Percentiles rank a stretch among this genome's conserved stretches.
Evolutionary conservation across 2,113 vertebrate species (phyloP).

Genomic region (Lasiurus cinereus): DNA sequence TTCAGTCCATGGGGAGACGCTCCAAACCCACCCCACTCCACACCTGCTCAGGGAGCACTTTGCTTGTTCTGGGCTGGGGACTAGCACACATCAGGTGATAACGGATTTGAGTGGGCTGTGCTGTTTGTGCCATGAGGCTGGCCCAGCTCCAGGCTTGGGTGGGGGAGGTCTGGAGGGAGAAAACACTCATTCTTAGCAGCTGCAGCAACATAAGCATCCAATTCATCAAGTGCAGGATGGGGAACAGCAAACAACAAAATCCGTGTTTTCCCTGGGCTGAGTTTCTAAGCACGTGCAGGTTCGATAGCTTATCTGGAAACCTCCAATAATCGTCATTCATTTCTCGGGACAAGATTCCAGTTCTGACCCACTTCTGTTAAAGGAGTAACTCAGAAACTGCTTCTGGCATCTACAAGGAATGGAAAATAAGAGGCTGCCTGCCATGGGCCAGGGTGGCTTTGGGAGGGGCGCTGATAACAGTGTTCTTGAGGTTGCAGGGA

Average conservation of each 20-base stretch:
- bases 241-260: background rate
- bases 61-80: background rate
- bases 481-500: background rate
- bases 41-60: background rate
- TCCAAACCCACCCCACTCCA: background rate
- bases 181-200: background rate
- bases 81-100: background rate
- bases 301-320: background rate
- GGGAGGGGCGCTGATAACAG: background rate
- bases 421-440: background rate
- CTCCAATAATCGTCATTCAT: background rate
- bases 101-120: background rate
- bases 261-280: background rate
- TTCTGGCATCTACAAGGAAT: background rate
- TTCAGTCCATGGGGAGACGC: background rate
- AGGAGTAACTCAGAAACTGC: background rate
- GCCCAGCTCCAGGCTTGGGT: background rate
- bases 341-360: background rate
- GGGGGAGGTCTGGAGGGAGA: background rate
- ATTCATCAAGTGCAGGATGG: background rate
- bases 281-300: background rate
- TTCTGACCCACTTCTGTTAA: background rate
- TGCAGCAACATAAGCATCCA: background rate
- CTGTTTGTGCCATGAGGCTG: background rate
- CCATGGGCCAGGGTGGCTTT: background rate